Conservation (phyloP, 2,888 invertebrate species). For the Byasa hedistus region DNA sequence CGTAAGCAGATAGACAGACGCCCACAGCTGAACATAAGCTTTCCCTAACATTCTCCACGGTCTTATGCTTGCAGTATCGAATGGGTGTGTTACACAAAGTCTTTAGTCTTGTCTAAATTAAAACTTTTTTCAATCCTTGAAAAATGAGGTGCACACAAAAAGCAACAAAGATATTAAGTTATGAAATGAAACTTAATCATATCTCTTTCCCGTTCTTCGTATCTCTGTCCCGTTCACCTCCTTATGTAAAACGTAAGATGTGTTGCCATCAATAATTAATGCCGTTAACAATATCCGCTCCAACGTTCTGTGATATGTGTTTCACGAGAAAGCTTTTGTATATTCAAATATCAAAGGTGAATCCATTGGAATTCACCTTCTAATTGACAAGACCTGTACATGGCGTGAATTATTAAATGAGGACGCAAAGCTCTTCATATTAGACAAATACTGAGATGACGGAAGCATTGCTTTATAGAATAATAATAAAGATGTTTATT, state of each 20-base stretch:
- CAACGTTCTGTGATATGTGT: not conserved
- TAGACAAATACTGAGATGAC: not conserved
- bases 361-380: conserved; percentile 22
- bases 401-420: conserved; percentile 18
- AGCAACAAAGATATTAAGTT: too few species aligned
- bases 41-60: too few species aligned
- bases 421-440: not conserved
- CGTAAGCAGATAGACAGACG: too few species aligned
- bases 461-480: not conserved
- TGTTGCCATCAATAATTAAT: conserved; percentile 3
- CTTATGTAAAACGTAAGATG: not conserved
- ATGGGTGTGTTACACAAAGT: too few species aligned
- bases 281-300: conserved; percentile 1
- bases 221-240: not conserved
- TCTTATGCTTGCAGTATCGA: too few species aligned
- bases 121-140: too few species aligned
- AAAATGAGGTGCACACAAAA: too few species aligned
- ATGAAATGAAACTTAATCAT: too few species aligned
- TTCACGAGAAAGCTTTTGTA: conserved; percentile 9
- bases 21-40: too few species aligned
- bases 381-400: conserved; percentile 20
- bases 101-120: too few species aligned
- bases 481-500: too few species aligned
- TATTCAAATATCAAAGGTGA: conserved; percentile 24
- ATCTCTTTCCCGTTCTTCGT: too few species aligned